Evolutionary conservation across 2,797 vertebrate species (phyloP).

Genomic region (Lepidocolaptes lacrymiger): DNA sequence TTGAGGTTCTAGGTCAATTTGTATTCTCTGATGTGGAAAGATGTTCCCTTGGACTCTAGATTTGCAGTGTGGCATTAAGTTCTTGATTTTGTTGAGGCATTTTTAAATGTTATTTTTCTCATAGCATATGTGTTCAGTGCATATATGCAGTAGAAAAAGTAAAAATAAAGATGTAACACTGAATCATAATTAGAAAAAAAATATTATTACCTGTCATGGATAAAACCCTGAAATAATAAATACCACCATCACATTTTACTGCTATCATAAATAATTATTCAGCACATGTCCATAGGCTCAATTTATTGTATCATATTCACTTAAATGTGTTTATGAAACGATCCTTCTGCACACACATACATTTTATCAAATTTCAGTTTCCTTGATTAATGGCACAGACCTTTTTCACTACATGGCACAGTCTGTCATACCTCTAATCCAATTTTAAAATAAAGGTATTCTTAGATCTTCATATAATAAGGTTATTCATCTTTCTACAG

Average conservation of each 20-base stretch:
- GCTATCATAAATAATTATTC: constrained; percentile 56
- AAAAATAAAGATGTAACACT: background rate
- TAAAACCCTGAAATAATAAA: constrained; percentile 47
- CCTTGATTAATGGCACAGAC: constrained; percentile 44
- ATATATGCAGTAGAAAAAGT: background rate
- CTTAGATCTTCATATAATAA: constrained; percentile 32
- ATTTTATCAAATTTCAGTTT: constrained; percentile 49
- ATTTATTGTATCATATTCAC: constrained; percentile 63
- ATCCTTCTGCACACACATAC: background rate
- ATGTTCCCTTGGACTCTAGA: background rate
- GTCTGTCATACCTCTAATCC: constrained; percentile 39
- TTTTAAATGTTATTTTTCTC: background rate
- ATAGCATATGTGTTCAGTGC: background rate
- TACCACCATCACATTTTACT: constrained; percentile 33
- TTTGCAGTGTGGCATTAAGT: background rate
- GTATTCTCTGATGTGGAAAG: background rate
- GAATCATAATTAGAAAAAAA: constrained; percentile 6
- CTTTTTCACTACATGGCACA: background rate
- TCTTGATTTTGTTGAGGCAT: background rate
- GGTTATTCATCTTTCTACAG: constrained; percentile 1
- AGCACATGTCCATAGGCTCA: constrained; percentile 43
- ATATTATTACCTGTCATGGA: background rate
- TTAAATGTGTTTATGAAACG: constrained; percentile 57
- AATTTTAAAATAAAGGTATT: constrained; percentile 53
- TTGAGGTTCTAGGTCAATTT: background rate